Evolutionary conservation across 1,140 invertebrate genomes (phyloP).

Genomic region (Thrips palmi): DNA sequence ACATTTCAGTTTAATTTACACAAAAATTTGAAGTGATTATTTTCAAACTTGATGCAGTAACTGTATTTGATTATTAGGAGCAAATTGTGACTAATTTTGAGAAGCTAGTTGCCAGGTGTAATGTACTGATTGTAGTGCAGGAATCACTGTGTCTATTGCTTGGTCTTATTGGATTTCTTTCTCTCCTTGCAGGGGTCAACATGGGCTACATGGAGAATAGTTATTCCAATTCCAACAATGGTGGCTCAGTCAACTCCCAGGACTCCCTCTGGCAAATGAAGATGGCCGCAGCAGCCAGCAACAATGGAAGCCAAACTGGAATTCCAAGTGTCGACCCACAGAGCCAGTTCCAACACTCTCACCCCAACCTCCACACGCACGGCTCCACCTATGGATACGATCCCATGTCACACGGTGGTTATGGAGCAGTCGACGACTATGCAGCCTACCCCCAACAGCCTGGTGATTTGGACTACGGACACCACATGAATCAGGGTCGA

Average conservation of each 20-base stretch:
- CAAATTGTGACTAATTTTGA: too few relatives aligned
- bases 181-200: conserved; percentile 42
- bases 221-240: conserved; percentile 82
- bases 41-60: neutral
- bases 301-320: conserved; percentile 14
- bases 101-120: too few relatives aligned
- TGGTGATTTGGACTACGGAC: conserved; percentile 25
- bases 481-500: conserved; percentile 36
- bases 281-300: conserved; percentile 44
- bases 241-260: conserved; percentile 81
- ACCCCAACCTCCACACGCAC: conserved; percentile 29
- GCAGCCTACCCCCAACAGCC: conserved; percentile 60
- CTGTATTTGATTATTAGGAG: neutral
- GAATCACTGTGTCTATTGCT: too few relatives aligned
- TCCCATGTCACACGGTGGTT: conserved; percentile 56
- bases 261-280: conserved; percentile 91
- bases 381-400: conserved; percentile 48
- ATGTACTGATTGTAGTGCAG: too few relatives aligned
- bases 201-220: conserved; percentile 81
- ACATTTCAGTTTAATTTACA: neutral
- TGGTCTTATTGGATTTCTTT: conserved; percentile 3
- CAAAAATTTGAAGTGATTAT: neutral
- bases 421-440: conserved; percentile 69
- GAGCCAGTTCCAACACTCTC: neutral
- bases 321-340: too few relatives aligned